Evolutionary conservation across 2,888 invertebrate species (phyloP).

Genomic region (Osedax fenrisi): DNA sequence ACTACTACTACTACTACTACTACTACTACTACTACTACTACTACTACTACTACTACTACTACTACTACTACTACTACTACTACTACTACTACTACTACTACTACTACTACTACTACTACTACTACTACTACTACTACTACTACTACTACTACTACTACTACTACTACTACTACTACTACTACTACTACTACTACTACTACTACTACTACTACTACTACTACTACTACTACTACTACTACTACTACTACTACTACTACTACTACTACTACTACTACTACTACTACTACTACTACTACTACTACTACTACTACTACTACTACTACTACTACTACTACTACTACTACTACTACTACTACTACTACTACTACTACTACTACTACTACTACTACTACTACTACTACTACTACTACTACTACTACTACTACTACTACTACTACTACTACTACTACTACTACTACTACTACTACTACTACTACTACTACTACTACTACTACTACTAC

Average conservation of each 20-base stretch:
- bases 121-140: slow-evolving; percentile 31
- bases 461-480: too few species aligned
- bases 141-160: slow-evolving; percentile 31
- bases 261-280: neutral
- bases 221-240: slow-evolving; percentile 21
- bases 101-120: slow-evolving; percentile 32
- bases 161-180: slow-evolving; percentile 31
- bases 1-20: slow-evolving; percentile 29
- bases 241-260: slow-evolving; percentile 4
- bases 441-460: too few species aligned
- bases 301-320: too few species aligned
- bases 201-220: slow-evolving; percentile 31
- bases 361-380: too few species aligned
- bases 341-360: too few species aligned
- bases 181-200: slow-evolving; percentile 31
- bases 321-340: too few species aligned
- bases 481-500: too few species aligned
- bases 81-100: slow-evolving; percentile 35
- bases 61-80: slow-evolving; percentile 33
- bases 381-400: too few species aligned
- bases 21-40: slow-evolving; percentile 32
- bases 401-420: too few species aligned
- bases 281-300: neutral
- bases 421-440: too few species aligned
- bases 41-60: slow-evolving; percentile 34